Conservation (phyloP, 2,888 invertebrate genomes). For the Euclidia mi region DNA sequence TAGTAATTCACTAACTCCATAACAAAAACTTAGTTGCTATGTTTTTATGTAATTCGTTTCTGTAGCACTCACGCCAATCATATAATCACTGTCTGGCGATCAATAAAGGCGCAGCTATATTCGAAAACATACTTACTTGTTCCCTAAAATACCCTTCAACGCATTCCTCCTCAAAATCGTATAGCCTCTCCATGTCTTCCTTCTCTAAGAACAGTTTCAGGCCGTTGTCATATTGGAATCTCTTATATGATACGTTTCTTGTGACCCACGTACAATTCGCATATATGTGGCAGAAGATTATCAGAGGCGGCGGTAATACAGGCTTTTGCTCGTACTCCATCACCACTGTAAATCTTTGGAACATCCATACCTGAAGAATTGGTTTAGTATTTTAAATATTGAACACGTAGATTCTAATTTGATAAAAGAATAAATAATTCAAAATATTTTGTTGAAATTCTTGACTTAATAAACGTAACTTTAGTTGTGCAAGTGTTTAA, state of each 20-base stretch:
- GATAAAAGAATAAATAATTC: no score
- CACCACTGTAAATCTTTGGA: slow-evolving; percentile 99
- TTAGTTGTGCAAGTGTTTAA: no score
- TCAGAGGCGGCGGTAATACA: slow-evolving; percentile 98
- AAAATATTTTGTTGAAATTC: no score
- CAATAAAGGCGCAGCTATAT: no score
- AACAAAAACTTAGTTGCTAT: no score
- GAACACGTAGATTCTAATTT: no score
- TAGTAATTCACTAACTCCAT: no score
- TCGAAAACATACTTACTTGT: slow-evolving; percentile 89
- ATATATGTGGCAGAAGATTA: slow-evolving; percentile 96
- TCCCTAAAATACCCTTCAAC: slow-evolving; percentile 98
- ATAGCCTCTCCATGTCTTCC: slow-evolving; percentile 97
- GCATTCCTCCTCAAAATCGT: slow-evolving; percentile 99
- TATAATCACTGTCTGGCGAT: no score
- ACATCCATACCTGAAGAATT: slow-evolving; percentile 96
- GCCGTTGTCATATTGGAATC: slow-evolving; percentile 97
- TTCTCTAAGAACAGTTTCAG: slow-evolving; percentile 97
- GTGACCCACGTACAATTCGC: slow-evolving; percentile 95
- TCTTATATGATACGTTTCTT: slow-evolving; percentile 92
- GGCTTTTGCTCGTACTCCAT: slow-evolving; percentile 99
- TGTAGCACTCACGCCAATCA: no score
- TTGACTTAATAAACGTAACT: no score
- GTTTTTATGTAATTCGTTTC: no score
- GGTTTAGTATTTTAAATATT: slow-evolving; percentile 18